phyloP scores from a whole-genome alignment of 2,113 vertebrate species.

The Empidonax traillii region DNA sequence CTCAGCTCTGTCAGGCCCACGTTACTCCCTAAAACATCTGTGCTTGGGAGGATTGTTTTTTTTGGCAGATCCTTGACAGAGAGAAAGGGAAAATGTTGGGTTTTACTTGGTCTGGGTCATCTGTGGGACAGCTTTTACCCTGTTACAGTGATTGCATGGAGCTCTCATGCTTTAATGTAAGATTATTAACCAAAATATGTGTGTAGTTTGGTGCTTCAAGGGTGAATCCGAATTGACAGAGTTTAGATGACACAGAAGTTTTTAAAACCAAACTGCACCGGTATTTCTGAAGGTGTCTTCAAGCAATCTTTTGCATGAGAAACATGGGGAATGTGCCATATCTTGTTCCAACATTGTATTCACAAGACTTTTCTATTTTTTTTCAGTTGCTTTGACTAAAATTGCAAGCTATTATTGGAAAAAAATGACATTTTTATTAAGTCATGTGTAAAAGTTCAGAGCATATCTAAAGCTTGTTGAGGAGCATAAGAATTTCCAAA shows the following conservation, averaged over 20 bases:
- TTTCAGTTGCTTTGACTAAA: not conserved
- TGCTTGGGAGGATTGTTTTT: slow-evolving; percentile 20
- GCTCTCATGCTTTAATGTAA: not conserved
- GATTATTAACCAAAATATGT: not conserved
- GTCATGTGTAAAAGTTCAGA: not conserved
- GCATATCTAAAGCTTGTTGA: not conserved
- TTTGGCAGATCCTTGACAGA: not conserved
- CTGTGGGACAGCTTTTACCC: not conserved
- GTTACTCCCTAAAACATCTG: slow-evolving; percentile 47
- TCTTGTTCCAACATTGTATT: not conserved
- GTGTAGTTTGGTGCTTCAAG: not conserved
- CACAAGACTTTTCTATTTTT: not conserved
- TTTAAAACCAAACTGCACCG: not conserved
- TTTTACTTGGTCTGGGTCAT: not conserved
- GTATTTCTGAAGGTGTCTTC: not conserved
- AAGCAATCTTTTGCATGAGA: not conserved
- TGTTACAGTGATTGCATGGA: accelerated
- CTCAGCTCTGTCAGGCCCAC: slow-evolving; percentile 40
- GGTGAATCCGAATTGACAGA: not conserved
- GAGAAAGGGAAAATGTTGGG: not conserved
- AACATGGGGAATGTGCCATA: not conserved
- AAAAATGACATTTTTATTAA: not conserved
- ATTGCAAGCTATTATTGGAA: not conserved
- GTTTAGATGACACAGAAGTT: not conserved
- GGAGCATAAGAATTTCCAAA: not conserved